phyloP scores from a whole-genome alignment of 2,113 vertebrate genomes.

The Eira barbara region DNA sequence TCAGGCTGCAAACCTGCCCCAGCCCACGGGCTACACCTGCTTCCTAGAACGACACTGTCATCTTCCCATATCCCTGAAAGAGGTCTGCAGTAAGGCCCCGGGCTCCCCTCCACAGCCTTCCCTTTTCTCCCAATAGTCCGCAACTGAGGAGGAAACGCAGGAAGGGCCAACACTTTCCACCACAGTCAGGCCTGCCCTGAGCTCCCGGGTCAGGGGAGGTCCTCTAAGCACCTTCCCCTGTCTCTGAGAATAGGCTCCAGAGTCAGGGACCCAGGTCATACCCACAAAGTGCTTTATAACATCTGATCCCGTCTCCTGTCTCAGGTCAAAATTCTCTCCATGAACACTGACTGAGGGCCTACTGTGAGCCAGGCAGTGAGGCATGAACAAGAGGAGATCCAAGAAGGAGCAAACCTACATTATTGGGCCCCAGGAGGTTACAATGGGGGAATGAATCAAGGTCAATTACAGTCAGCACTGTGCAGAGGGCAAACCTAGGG shows the following conservation, averaged over 20 bases:
- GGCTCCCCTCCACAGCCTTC: neutral
- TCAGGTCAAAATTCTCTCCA: neutral
- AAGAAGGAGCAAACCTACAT: neutral
- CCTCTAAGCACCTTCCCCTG: neutral
- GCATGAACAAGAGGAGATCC: neutral
- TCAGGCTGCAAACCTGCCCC: neutral
- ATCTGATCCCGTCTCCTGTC: neutral
- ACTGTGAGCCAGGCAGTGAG: neutral
- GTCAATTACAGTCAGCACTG: neutral
- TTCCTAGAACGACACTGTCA: neutral
- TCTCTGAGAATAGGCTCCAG: neutral
- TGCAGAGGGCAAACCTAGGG: neutral
- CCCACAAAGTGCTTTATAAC: neutral
- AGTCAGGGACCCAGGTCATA: neutral
- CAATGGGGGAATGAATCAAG: neutral
- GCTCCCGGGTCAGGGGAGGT: neutral
- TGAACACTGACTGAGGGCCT: neutral
- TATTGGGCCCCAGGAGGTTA: neutral
- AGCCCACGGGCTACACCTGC: neutral
- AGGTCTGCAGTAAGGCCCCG: neutral
- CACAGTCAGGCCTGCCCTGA: neutral
- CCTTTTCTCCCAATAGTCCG: neutral
- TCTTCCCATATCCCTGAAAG: neutral
- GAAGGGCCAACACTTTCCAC: neutral
- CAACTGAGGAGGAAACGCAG: neutral